A percentile compares a stretch with the other conserved stretches of the same genome.
Evolutionary conservation across 2,888 invertebrate genomes (phyloP).

Genomic region (Parthenolecanium corni): DNA sequence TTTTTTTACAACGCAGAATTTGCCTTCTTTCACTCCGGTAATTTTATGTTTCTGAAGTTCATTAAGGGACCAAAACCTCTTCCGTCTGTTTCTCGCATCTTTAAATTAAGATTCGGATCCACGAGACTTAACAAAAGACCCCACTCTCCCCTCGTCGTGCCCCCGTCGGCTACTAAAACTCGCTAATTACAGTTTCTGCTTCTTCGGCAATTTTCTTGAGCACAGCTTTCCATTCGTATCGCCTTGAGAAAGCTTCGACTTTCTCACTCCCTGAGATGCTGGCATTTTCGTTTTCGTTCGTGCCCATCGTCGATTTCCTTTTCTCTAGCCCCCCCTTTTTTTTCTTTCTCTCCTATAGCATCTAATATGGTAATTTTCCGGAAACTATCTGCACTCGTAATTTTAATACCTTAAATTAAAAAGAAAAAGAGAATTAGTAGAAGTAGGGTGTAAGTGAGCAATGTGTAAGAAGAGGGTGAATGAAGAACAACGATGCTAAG

Average conservation of each 20-base stretch:
- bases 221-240: slow-evolving; percentile 20
- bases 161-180: slow-evolving; percentile 10
- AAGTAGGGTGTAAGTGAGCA: too few species aligned
- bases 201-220: slow-evolving; percentile 19
- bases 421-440: background rate
- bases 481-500: too few species aligned
- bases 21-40: slow-evolving; percentile 25
- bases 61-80: slow-evolving; percentile 24
- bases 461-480: too few species aligned
- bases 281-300: background rate
- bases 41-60: slow-evolving; percentile 27
- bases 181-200: slow-evolving; percentile 25
- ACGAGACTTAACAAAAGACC: slow-evolving; percentile 18
- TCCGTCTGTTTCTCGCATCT: slow-evolving; percentile 23
- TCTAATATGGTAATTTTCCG: slow-evolving; percentile 22
- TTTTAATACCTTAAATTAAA: slow-evolving; percentile 19
- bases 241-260: background rate
- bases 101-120: slow-evolving; percentile 26
- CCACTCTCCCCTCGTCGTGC: background rate
- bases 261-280: background rate
- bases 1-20: background rate
- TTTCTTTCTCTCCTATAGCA: too few species aligned
- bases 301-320: slow-evolving; percentile 9
- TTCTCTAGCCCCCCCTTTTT: too few species aligned
- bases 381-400: slow-evolving; percentile 19